phyloP scores from a whole-genome alignment of 2,113 vertebrate species.

The Mastomys natalensis region DNA sequence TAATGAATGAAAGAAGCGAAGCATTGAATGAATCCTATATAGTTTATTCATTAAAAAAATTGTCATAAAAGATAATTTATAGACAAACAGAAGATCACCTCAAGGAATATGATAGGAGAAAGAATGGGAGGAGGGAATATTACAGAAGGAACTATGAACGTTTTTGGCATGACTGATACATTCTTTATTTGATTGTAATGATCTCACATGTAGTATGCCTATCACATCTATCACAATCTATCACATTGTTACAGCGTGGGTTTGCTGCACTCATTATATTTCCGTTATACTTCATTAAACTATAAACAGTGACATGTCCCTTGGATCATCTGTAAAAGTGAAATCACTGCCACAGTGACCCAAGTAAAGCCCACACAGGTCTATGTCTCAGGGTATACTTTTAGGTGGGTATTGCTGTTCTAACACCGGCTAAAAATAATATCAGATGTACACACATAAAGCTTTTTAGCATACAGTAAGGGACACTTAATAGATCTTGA shows the following conservation, averaged over 20 bases:
- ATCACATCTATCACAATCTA: neutral
- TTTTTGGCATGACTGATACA: neutral
- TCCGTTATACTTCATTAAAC: neutral
- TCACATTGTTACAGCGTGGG: neutral
- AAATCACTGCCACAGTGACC: neutral
- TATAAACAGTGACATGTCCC: neutral
- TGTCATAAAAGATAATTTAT: neutral
- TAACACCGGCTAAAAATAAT: neutral
- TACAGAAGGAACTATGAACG: neutral
- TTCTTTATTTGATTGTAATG: neutral
- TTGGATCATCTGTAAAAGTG: neutral
- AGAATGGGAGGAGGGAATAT: neutral
- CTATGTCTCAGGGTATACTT: neutral
- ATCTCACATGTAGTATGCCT: too few relatives aligned
- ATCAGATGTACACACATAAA: neutral
- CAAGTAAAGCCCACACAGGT: neutral
- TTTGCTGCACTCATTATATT: neutral
- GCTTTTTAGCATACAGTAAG: constrained; percentile 24
- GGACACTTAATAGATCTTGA: neutral
- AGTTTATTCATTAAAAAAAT: neutral
- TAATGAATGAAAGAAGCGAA: neutral
- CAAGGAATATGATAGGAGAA: neutral
- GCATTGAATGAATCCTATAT: neutral
- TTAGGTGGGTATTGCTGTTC: neutral
- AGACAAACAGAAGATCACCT: neutral